Evolutionary conservation across 2,888 invertebrate species (phyloP), one percentile per base, ranked within the genome.

Genomic region (Drosophila koepferae): DNA sequence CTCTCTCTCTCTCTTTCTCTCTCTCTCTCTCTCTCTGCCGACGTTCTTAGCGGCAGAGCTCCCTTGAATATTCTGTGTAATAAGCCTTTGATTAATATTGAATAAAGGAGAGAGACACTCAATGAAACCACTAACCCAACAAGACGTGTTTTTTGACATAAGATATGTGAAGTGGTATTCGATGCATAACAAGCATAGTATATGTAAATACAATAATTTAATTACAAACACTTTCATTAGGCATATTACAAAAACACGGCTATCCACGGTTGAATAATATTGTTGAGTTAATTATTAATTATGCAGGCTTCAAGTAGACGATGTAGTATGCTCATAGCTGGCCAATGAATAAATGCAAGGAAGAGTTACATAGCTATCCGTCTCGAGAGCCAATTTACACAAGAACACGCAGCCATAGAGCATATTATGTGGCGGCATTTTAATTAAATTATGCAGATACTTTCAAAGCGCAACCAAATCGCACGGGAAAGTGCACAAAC

Each of bases 261-360:
- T 0, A 12, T 3, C 0, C 14, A 9, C 48, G 5, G 2, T 48
- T 16, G 46, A 28, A 8, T 34, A 5, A 8, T 12, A 36, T 41
- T 34, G 31, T 38, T 20, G 3, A 3, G 31, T 40, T 66, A 18
- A 40, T 41, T 72, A 54, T 64, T 28, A 69, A 77, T 77, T 77
- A 80, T 61, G 43, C 60, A 67, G 54, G 61, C 61, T 56, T 63
- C 67, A 80, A 80, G 80, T 73, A 70, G 73, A 12, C n/a, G 10
- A 12, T n/a, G n/a, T 91, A 91, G 87, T 79, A 79, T 90, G 89
- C 83, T 82, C 88, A 88, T 89, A 89, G 80, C 83, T 82, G 82
- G 82, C 82, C 83, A 90, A 90, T 81, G 81, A 74, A 85, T 82
- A 77, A 81, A 84, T 83, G 80, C 59, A 77, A 81, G 81, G 87